These are phyloP conservation scores for Nycticebus coucang DNA, from an alignment of 2,113 vertebrate species.

Conservation along the genomic window DNA sequence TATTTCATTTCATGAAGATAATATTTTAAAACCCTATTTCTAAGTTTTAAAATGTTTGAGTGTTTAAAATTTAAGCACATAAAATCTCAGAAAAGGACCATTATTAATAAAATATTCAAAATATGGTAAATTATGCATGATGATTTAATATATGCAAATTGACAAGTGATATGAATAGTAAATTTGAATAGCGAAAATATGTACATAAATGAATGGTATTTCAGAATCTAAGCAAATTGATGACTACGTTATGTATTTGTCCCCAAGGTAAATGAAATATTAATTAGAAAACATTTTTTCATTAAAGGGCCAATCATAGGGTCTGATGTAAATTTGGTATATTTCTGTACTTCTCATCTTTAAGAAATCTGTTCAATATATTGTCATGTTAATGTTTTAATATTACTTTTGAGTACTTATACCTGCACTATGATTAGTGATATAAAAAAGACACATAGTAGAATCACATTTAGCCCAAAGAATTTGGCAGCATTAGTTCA, in stretches of 20 bases:
- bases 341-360: not conserved
- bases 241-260: conserved; percentile 70
- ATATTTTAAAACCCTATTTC: not conserved
- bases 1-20: conserved; percentile 32
- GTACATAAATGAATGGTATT: conserved; percentile 75
- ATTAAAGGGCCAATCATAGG: not conserved
- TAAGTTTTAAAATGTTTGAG: conserved; percentile 35
- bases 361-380: not conserved
- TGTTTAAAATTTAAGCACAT: conserved; percentile 68
- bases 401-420: not conserved
- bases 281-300: conserved; percentile 74
- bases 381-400: not conserved
- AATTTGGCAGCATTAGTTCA: not conserved
- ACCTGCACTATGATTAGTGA: not conserved
- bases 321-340: not conserved
- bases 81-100: conserved; percentile 45
- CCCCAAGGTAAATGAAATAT: conserved; percentile 79
- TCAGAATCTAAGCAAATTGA: conserved; percentile 57
- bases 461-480: not conserved
- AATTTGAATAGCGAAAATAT: conserved; percentile 79
- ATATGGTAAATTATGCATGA: conserved; percentile 73
- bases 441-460: not conserved
- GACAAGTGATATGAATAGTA: conserved; percentile 57
- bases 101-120: conserved; percentile 74
- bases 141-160: conserved; percentile 78